Evolutionary conservation across 37 sponge, comb jelly and placozoan species (phyloP).

Genomic region (Tethya wilhelma): DNA sequence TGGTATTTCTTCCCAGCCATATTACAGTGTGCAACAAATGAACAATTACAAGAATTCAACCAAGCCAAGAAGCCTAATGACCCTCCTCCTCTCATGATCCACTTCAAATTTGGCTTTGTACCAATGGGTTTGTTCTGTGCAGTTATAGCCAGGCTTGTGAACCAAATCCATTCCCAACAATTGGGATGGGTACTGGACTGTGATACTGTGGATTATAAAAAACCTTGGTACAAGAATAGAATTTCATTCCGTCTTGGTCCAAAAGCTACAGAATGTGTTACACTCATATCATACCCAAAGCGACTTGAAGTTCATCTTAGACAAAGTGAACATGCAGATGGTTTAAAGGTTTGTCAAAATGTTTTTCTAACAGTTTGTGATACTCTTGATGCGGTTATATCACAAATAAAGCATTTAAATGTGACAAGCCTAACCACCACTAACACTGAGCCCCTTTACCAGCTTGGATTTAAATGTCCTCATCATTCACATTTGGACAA

Average conservation of each 20-base stretch:
- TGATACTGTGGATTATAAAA: not conserved
- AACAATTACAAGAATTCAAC: not conserved
- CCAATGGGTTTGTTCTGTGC: conserved; percentile 11
- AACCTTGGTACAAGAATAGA: too few species aligned
- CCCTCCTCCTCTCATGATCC: not conserved
- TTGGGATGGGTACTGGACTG: too few species aligned
- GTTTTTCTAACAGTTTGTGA: too few species aligned
- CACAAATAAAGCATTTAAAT: too few species aligned
- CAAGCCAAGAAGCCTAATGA: not conserved
- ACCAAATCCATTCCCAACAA: not conserved
- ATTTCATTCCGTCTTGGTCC: not conserved
- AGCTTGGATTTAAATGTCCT: too few species aligned
- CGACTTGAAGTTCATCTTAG: not conserved
- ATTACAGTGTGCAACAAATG: not conserved
- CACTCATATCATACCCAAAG: conserved; percentile 2
- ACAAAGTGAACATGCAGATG: too few species aligned
- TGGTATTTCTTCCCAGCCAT: not conserved
- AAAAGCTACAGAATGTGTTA: not conserved
- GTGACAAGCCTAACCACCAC: too few species aligned
- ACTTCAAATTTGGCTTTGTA: not conserved
- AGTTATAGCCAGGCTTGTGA: not conserved
- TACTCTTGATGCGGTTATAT: too few species aligned
- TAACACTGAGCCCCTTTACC: too few species aligned
- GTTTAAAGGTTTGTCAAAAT: too few species aligned
- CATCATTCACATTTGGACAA: too few species aligned